phyloP scores from a whole-genome alignment of 2,888 invertebrate genomes.

The Lepetodrilus schrolli region DNA sequence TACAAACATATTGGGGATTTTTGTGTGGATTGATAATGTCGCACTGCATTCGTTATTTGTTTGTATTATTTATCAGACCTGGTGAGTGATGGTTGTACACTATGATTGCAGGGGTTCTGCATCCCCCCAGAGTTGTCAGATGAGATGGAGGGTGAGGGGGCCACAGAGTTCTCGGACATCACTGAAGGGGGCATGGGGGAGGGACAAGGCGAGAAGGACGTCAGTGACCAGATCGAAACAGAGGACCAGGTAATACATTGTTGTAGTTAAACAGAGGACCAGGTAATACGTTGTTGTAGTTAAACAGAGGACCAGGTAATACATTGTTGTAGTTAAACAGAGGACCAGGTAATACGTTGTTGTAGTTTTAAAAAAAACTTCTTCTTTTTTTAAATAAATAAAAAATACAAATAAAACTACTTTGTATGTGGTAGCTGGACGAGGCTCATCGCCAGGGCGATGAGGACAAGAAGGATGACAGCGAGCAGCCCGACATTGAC shows the following conservation, averaged over 20 bases:
- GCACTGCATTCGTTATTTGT: not conserved
- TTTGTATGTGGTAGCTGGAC: slow-evolving; percentile 84
- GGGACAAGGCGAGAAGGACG: slow-evolving; percentile 94
- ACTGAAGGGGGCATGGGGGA: slow-evolving; percentile 92
- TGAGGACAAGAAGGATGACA: slow-evolving; percentile 85
- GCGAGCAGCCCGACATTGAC: slow-evolving; percentile 63
- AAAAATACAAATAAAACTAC: no score
- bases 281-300: not conserved
- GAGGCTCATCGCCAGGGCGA: slow-evolving; percentile 82
- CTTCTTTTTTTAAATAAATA: no score
- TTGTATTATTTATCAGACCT: not conserved
- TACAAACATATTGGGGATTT: no score
- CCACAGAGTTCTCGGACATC: slow-evolving; percentile 76
- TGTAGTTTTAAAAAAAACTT: no score
- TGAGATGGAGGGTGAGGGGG: slow-evolving; percentile 75
- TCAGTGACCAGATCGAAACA: slow-evolving; percentile 92
- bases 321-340: not conserved
- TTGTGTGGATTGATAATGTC: no score
- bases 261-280: not conserved
- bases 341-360: not conserved
- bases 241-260: slow-evolving; percentile 81
- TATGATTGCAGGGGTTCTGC: slow-evolving; percentile 86
- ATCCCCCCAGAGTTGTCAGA: slow-evolving; percentile 88
- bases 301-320: not conserved
- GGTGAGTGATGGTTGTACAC: not conserved